Base-by-base conservation (phyloP, 2,888 invertebrate species). In the Brenthis daphne region DNA sequence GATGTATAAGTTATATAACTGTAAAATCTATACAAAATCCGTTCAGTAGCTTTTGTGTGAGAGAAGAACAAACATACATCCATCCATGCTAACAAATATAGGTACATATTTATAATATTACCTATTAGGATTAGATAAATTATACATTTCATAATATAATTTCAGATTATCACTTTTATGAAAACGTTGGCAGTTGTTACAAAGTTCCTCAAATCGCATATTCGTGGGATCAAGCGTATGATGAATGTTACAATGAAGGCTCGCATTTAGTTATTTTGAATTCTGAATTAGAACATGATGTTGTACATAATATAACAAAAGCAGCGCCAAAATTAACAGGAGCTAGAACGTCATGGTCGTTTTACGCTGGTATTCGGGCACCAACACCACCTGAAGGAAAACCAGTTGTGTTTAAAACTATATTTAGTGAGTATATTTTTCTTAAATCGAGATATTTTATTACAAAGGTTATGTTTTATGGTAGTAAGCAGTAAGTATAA, bases 211-310 rank as follows among this genome's bases (percentile, higher is more conserved):
- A 24, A 0, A 14, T 74, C 0, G 73, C 83, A 0, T 80, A 72
- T 50, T 77, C 85, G 0, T 90, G 90, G 90, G 83, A 86, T 65
- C 78, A 86, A 65, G 89, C 89, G 0, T 86, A 83, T 54, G 79
- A 79, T 0, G 85, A 86, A 56, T 90, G 90, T 69, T 77, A 74
- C 2, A 80, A 82, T 0, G 82, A 88, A 55, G 82, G 83, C 0
- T 80, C 85, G 0, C 87, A 89, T 57, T 77, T 90, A 5, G 79
- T 84, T 12, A 79, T 89, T 4, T 58, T 89, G 2, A 89, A 87
- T 77, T 89, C 89, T 0, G 76, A 80, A 24, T 73, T 77, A 0
- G 90, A 90, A 72, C 78, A 77, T 4, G 75, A 77, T 0, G 77
- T 76, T 0, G 75, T 89, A 0, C 73, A 76, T 48, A 74, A 80